Conservation (phyloP, 2,113 vertebrate species). For the Corydoras maculifer region DNA sequence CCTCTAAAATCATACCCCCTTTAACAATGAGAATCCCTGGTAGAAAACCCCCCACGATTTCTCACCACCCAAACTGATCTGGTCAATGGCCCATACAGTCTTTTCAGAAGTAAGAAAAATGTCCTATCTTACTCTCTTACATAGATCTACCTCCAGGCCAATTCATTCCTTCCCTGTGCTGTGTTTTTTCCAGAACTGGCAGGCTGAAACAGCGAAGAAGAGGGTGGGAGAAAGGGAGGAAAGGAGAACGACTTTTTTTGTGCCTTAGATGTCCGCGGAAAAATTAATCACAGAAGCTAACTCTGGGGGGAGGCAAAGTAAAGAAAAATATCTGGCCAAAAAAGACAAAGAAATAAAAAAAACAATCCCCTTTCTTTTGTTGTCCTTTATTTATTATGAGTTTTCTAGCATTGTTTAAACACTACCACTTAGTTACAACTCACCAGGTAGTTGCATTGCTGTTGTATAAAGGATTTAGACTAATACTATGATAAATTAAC, state of each 20-base stretch:
- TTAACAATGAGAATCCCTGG: slow-evolving; percentile 32
- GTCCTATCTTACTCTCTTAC: slow-evolving; percentile 8
- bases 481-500: background rate
- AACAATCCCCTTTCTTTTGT: slow-evolving; percentile 6
- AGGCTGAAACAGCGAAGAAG: slow-evolving; percentile 27
- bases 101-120: slow-evolving; percentile 6
- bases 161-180: slow-evolving; percentile 47
- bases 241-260: slow-evolving; percentile 26
- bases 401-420: background rate
- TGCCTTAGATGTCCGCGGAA: slow-evolving; percentile 54
- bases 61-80: background rate
- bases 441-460: background rate
- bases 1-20: background rate
- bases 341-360: slow-evolving; percentile 37
- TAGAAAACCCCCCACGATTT: slow-evolving; percentile 11
- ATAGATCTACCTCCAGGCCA: slow-evolving; percentile 25
- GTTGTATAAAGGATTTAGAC: background rate
- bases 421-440: background rate
- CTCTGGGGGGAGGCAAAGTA: slow-evolving; percentile 50
- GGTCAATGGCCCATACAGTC: background rate
- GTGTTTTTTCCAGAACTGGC: slow-evolving; percentile 38
- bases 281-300: slow-evolving; percentile 65
- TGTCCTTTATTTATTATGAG: background rate
- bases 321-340: slow-evolving; percentile 63
- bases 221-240: slow-evolving; percentile 18